A percentile compares a stretch with the other conserved stretches of the same genome.
Conservation (phyloP, 2,797 vertebrate genomes). For the Peromyscus aztecus region DNA sequence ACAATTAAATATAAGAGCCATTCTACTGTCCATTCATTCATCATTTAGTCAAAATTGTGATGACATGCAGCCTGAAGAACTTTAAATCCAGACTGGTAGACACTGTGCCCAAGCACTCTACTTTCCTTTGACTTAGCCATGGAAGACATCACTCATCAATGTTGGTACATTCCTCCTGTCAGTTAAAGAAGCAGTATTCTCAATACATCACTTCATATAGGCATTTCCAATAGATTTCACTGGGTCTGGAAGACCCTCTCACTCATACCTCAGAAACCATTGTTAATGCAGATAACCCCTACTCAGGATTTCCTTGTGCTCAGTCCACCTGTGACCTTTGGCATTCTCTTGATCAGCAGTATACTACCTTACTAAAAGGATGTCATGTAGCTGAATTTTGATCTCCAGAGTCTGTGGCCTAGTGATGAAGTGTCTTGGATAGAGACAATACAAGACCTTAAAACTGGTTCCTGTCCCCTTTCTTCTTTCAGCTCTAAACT, state of each 20-base stretch:
- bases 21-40: background rate
- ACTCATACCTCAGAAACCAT: background rate
- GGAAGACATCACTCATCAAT: slow-evolving; percentile 19
- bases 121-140: background rate
- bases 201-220: background rate
- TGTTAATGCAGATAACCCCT: background rate
- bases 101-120: background rate
- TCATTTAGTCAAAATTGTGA: slow-evolving; percentile 1
- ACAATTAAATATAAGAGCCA: background rate
- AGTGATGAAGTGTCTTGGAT: background rate
- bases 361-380: background rate
- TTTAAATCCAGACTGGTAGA: background rate
- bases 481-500: background rate
- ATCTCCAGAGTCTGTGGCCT: background rate
- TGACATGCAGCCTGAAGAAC: background rate
- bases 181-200: background rate
- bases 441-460: background rate
- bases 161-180: background rate
- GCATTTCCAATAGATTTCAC: background rate
- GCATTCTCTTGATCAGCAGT: background rate
- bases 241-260: background rate
- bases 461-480: background rate
- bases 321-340: background rate
- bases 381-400: background rate
- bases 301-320: background rate